Evolutionary conservation across 1,140 invertebrate genomes (phyloP), one percentile per base, ranked within the genome.

Genomic region (Drosophila melanica): DNA sequence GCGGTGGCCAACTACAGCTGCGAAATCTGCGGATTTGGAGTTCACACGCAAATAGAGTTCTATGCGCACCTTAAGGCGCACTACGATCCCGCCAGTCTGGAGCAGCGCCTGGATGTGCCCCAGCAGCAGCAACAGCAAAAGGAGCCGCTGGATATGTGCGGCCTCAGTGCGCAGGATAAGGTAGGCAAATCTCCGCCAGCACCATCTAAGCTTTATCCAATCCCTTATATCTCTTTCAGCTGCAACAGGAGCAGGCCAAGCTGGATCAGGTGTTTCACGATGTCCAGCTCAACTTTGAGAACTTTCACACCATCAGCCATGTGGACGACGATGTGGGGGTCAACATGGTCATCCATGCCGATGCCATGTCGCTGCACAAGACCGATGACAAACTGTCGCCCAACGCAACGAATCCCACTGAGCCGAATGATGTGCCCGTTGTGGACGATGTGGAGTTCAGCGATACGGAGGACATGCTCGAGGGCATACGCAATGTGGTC

Each of bases 401-500:
- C 7, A 79, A 54, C 0, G 48, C 48, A 1, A 10, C 53, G 5
- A 69, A 47, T 37, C 18, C 48, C 1, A 20, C 69, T 7, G 53
- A 77, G 0, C 18, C 58, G 10, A 77, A 54, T 50, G 39, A 44
- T 8, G 60, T 77, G 7, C 37, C 84, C 20, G 87, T 77, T 6
- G 78, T 81, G 2, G 90, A 90, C 45, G 90, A 91, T 37, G 81
- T 90, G 45, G 96, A 96, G 89, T 96, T 97, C 85, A 96, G 95
- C 64, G 96, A 97, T 77, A 94, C 96, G 0, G 96, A 97, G 91
- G 96, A 97, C 91, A 93, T 97, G 86, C 96, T 97, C 94, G 96
- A 96, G 86, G 96, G 96, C 68, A 96, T 96, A 67, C 93, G 95
- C 63, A 94, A 94, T 77, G 93, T 95, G 41, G 95, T 95, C 30